phyloP scores from a whole-genome alignment of 2,797 vertebrate genomes.

The Coregonus sp. region DNA sequence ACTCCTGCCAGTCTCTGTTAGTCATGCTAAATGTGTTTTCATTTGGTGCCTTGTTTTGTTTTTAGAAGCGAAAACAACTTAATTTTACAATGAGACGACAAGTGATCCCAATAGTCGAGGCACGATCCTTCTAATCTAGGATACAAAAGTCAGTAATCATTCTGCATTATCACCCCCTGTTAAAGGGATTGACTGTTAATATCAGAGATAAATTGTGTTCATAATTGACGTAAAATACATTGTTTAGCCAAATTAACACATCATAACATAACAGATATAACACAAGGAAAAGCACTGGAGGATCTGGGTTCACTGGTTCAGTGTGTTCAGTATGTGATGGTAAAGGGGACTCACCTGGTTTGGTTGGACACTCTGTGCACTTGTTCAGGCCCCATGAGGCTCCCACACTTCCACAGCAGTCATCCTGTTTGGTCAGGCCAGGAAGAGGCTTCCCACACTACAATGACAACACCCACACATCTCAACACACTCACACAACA shows the following conservation, averaged over 20 bases:
- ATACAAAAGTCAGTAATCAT: conserved; percentile 12
- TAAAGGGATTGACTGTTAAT: conserved; percentile 6
- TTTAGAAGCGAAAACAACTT: conserved; percentile 41
- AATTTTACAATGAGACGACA: conserved; percentile 22
- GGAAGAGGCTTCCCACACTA: conserved; percentile 90
- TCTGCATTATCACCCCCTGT: conserved; percentile 26
- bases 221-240: no score
- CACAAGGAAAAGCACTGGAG: not conserved
- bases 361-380: conserved; percentile 83
- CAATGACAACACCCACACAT: conserved; percentile 55
- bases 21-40: conserved; percentile 65
- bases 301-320: not conserved
- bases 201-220: not conserved
- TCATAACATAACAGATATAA: no score
- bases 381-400: conserved; percentile 87
- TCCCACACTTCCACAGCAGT: conserved; percentile 93
- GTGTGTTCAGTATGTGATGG: not conserved
- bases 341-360: conserved; percentile 67
- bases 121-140: conserved; percentile 30
- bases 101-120: conserved; percentile 9
- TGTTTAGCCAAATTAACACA: no score
- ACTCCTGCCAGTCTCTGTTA: conserved; percentile 51
- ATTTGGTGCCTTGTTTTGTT: conserved; percentile 51
- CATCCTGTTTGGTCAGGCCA: conserved; percentile 88
- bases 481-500: conserved; percentile 27